Percentiles rank a stretch among this genome's conserved stretches.
Evolutionary conservation across 2,888 invertebrate species (phyloP).

Genomic region (Calameuta filiformis): DNA sequence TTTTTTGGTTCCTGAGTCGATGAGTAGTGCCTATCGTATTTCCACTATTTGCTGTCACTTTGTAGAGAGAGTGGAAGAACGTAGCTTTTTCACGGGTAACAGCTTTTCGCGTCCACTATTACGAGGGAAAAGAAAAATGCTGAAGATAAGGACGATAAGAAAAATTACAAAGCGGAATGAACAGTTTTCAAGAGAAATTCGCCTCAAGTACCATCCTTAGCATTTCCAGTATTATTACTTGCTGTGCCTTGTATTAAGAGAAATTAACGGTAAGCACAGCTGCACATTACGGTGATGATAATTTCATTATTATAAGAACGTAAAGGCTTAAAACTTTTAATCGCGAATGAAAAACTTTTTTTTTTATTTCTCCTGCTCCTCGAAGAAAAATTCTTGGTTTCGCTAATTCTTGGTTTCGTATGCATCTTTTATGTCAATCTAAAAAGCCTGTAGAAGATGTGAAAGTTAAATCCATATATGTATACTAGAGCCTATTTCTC

Average conservation of each 20-base stretch:
- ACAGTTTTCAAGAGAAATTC: neutral
- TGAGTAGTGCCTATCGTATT: neutral
- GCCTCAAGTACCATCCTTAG: neutral
- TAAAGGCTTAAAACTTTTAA: neutral
- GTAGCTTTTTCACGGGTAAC: neutral
- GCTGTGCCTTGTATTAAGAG: neutral
- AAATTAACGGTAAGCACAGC: neutral
- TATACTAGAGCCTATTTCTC: neutral
- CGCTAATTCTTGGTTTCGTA: slow-evolving; percentile 25
- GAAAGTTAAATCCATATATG: neutral
- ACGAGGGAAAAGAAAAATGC: neutral
- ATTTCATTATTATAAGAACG: neutral
- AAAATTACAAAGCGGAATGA: neutral
- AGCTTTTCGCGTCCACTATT: neutral
- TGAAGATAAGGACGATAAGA: neutral
- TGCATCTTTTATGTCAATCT: slow-evolving; percentile 25
- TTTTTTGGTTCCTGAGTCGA: neutral
- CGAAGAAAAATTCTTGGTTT: too few relatives aligned
- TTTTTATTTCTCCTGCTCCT: neutral
- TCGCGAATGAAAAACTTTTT: neutral
- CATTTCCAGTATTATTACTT: neutral
- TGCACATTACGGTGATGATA: neutral
- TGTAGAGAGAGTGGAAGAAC: neutral
- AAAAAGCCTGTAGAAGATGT: neutral
- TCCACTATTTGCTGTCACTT: neutral